A percentile compares a stretch with the other conserved stretches of the same genome.
Conservation (phyloP, 2,113 vertebrate genomes). For the Myotis brandtii region DNA sequence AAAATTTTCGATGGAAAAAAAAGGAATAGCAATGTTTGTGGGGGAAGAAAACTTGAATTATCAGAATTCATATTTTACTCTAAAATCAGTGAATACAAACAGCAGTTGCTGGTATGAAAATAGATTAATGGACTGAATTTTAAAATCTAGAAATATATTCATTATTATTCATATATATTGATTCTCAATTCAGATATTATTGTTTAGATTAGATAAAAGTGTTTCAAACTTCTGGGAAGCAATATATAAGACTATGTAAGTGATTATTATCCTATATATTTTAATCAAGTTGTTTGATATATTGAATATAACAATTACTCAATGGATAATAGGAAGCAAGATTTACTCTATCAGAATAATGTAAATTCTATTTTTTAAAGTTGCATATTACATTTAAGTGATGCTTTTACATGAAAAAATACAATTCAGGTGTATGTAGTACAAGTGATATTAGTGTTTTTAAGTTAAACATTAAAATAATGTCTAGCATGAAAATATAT, state of each 20-base stretch:
- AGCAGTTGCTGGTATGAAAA: constrained; percentile 10
- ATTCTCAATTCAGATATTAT: constrained; percentile 4
- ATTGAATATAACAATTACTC: neutral
- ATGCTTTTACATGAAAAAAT: neutral
- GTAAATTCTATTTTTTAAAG: constrained; percentile 8
- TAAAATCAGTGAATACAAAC: constrained; percentile 9
- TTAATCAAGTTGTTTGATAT: constrained; percentile 10
- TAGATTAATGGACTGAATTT: neutral
- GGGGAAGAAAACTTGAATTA: neutral
- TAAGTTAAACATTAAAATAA: constrained; percentile 12
- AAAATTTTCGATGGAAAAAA: neutral
- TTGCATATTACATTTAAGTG: neutral
- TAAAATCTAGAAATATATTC: constrained; percentile 6
- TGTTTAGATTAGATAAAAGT: neutral
- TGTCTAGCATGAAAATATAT: neutral
- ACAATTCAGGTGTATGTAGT: neutral
- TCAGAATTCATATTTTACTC: neutral
- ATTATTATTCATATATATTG: neutral
- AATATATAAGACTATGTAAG: neutral
- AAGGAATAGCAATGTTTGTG: neutral
- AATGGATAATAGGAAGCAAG: neutral
- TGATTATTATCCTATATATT: neutral
- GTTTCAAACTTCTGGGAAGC: neutral
- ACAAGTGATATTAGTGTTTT: neutral
- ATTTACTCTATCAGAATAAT: neutral